Percentiles rank a stretch among this genome's conserved stretches.
Conservation (phyloP, 2,888 invertebrate species). For the Drosophila prolongata region DNA sequence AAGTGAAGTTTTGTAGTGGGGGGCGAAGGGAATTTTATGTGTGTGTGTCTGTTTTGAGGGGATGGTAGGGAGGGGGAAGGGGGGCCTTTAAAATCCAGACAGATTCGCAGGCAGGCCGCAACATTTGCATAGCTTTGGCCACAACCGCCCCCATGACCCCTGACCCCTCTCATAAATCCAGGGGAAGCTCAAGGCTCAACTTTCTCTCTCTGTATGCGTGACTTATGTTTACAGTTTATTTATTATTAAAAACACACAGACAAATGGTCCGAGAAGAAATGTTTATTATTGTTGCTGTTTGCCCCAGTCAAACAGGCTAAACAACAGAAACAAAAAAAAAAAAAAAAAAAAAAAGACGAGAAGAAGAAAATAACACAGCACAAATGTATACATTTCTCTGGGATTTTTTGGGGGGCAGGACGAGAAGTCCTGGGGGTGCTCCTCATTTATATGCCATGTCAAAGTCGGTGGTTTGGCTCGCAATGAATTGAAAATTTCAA, state of each 20-base stretch:
- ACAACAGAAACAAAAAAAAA: conserved; percentile 9
- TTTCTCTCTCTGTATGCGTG: conserved; percentile 67
- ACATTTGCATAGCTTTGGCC: conserved; percentile 47
- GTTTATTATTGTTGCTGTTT: conserved; percentile 47
- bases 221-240: conserved; percentile 80
- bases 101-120: conserved; percentile 36
- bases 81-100: conserved; percentile 29
- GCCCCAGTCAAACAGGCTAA: conserved; percentile 18
- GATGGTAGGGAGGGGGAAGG: no score
- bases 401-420: conserved; percentile 1
- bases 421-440: conserved; percentile 13
- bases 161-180: conserved; percentile 7
- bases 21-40: not conserved
- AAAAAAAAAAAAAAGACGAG: no score
- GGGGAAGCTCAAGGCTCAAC: conserved; percentile 65
- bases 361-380: conserved; percentile 23
- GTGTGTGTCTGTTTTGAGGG: not conserved
- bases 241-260: conserved; percentile 75
- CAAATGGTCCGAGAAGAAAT: conserved; percentile 61
- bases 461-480: conserved; percentile 20
- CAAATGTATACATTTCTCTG: conserved; percentile 14
- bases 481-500: conserved; percentile 33
- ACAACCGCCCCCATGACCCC: conserved; percentile 16
- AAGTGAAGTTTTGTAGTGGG: conserved; percentile 13
- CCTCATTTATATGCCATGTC: conserved; percentile 7